These are phyloP conservation scores for Netelia fuscicornis DNA, from an alignment of 2,888 invertebrate species.

Conservation along the genomic window DNA sequence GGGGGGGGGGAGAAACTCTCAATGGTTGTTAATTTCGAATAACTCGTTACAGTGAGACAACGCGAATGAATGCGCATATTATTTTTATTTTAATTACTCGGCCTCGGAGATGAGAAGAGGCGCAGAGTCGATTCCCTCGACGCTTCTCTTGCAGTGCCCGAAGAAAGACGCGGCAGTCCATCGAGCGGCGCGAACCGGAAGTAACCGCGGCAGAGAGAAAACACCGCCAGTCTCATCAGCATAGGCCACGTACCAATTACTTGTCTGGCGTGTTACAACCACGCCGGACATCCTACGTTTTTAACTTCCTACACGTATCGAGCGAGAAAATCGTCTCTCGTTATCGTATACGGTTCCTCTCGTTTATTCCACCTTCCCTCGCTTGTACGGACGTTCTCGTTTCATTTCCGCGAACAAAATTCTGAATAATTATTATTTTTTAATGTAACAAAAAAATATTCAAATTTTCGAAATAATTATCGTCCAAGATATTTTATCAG, in stretches of 20 bases:
- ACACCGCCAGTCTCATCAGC: conserved; percentile 5
- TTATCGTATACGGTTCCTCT: too few species aligned
- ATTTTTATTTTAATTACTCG: background rate
- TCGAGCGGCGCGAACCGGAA: conserved; percentile 51
- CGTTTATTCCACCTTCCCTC: too few species aligned
- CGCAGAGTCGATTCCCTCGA: too few species aligned
- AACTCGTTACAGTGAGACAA: too few species aligned
- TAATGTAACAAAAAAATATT: too few species aligned
- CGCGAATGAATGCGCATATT: too few species aligned
- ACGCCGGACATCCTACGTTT: conserved; percentile 29
- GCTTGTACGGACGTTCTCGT: too few species aligned
- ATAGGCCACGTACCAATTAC: conserved; percentile 42
- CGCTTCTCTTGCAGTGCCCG: background rate
- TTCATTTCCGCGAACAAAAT: too few species aligned
- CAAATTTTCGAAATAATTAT: background rate
- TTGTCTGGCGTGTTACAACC: conserved; percentile 11
- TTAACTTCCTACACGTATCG: background rate
- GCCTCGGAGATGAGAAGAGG: background rate
- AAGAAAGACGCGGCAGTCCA: conserved; percentile 19
- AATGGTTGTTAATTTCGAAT: too few species aligned
- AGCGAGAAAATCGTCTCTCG: background rate
- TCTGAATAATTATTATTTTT: too few species aligned
- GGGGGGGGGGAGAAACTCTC: too few species aligned
- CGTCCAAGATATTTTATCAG: background rate
- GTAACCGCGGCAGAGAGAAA: background rate